These are phyloP conservation scores for Hypercompe scribonia DNA, from an alignment of 2,888 invertebrate species.

Conservation along the genomic window DNA sequence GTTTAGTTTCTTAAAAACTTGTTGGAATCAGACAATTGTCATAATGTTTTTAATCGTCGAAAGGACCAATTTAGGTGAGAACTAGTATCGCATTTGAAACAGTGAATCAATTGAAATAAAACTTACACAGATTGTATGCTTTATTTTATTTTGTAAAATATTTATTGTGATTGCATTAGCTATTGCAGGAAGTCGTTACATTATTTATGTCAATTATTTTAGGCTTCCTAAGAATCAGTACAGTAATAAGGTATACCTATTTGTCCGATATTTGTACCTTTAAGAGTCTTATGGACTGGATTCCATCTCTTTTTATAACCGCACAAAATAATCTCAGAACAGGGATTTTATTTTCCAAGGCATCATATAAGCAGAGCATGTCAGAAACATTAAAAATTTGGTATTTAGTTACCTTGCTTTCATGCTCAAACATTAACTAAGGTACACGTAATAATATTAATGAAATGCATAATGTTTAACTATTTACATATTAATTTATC, in stretches of 20 bases:
- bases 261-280: neutral
- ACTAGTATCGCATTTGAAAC: neutral
- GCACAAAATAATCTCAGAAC: neutral
- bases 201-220: neutral
- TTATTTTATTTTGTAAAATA: constrained; percentile 14
- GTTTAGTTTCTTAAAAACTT: neutral
- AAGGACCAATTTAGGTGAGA: neutral
- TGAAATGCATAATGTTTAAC: constrained; percentile 12
- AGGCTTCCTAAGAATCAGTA: neutral
- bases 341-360: neutral
- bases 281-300: neutral
- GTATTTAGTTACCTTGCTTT: constrained; percentile 2
- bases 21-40: too few relatives aligned
- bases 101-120: neutral
- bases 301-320: neutral
- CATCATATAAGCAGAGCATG: neutral
- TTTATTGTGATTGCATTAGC: neutral
- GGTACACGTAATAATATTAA: constrained; percentile 8
- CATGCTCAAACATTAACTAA: neutral
- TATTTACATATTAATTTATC: constrained; percentile 6
- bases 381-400: neutral
- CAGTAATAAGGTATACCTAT: neutral
- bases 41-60: neutral
- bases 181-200: neutral
- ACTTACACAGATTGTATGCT: constrained; percentile 1